Evolutionary conservation across 2,113 vertebrate genomes (phyloP).

Genomic region (Scytalopus superciliaris): DNA sequence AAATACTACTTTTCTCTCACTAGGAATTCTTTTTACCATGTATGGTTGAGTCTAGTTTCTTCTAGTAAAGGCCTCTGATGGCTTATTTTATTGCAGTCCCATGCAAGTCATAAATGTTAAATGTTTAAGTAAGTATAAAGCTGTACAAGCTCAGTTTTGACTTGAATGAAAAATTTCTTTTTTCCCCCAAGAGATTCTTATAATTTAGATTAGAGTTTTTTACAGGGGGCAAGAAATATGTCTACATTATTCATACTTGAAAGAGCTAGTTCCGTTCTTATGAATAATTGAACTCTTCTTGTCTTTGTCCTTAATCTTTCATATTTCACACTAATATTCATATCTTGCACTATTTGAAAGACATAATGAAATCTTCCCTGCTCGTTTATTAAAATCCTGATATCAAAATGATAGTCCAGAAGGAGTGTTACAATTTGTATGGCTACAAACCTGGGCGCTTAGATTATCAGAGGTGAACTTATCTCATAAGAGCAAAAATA

Average conservation of each 20-base stretch:
- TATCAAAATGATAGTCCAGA: neutral
- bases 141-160: neutral
- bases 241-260: constrained; percentile 43
- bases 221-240: neutral
- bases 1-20: neutral
- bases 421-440: neutral
- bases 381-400: constrained; percentile 13
- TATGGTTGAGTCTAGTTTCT: neutral
- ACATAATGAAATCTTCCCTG: neutral
- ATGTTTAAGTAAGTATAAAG: constrained; percentile 7
- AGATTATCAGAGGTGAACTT: neutral
- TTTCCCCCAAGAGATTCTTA: neutral
- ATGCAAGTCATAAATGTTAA: neutral
- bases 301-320: constrained; percentile 27
- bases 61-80: neutral
- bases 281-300: constrained; percentile 37
- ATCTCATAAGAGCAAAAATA: neutral
- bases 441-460: neutral
- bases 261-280: constrained; percentile 18
- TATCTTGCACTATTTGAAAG: neutral
- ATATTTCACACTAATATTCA: neutral
- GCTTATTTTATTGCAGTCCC: neutral
- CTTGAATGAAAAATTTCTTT: constrained; percentile 12
- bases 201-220: constrained; percentile 22
- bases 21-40: neutral